Evolutionary conservation across 2,113 vertebrate species (phyloP).

Genomic region (Eretmochelys imbricata): DNA sequence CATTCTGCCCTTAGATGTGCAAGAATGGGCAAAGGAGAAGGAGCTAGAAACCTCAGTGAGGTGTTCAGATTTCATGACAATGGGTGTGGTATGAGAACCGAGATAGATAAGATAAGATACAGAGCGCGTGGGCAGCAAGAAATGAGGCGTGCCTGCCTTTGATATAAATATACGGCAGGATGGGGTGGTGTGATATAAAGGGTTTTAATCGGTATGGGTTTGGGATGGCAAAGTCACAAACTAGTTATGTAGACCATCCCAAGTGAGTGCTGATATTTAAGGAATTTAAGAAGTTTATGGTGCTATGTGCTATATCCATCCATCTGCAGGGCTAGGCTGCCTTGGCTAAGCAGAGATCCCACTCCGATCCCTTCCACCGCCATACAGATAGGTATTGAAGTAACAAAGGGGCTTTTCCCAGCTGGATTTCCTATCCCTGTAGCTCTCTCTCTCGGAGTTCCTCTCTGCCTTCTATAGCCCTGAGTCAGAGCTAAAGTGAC

Average conservation of each 20-base stretch:
- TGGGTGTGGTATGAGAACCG: constrained; percentile 23
- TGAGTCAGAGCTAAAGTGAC: neutral
- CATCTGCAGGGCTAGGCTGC: neutral
- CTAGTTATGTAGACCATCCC: neutral
- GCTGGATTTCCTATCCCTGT: neutral
- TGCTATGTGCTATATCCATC: neutral
- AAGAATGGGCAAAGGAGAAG: neutral
- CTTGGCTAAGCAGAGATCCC: neutral
- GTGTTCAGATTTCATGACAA: neutral
- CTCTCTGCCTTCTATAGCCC: neutral
- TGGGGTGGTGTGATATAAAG: neutral
- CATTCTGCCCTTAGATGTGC: neutral
- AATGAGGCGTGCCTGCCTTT: constrained; percentile 22
- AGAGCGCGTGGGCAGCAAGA: constrained; percentile 26
- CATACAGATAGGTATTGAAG: rapidly evolving
- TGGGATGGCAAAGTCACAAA: neutral
- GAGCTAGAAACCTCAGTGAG: neutral
- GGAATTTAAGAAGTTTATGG: neutral
- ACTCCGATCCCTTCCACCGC: neutral
- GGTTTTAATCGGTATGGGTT: neutral
- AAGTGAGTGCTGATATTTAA: neutral
- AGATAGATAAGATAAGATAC: constrained; percentile 14
- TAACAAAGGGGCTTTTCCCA: neutral
- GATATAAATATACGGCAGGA: neutral
- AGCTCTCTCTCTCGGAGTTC: neutral